phyloP scores from a whole-genome alignment of 1,140 invertebrate genomes.

The Macrostomum lignano region DNA sequence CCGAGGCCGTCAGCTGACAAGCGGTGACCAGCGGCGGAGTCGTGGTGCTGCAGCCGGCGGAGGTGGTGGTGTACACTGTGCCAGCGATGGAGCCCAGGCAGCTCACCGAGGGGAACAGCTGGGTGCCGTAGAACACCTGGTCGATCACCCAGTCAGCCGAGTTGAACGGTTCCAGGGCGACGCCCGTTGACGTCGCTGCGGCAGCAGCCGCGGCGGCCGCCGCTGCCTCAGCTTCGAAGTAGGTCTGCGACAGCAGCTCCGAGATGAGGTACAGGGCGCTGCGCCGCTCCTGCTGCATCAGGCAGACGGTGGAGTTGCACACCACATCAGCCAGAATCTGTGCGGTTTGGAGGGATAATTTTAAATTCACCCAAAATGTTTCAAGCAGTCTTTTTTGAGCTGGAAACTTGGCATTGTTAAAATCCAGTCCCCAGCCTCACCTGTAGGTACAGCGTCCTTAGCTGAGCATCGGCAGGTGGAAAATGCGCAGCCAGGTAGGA shows the following conservation, averaged over 20 bases:
- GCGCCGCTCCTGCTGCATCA: conserved; percentile 86
- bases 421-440: conserved; percentile 9
- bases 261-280: conserved; percentile 71
- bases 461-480: neutral
- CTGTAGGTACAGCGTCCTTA: neutral
- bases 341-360: neutral
- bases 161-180: too few relatives aligned
- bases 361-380: conserved; percentile 16
- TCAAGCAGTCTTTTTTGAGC: conserved; percentile 59
- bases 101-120: too few relatives aligned
- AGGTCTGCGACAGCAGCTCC: conserved; percentile 51
- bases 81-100: too few relatives aligned
- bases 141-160: too few relatives aligned
- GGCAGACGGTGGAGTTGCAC: conserved; percentile 77
- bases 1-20: too few relatives aligned
- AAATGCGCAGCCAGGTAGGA: conserved; percentile 46
- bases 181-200: too few relatives aligned
- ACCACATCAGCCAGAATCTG: conserved; percentile 36
- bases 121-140: too few relatives aligned
- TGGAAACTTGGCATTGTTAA: too few relatives aligned
- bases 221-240: conserved; percentile 12
- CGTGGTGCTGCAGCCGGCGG: too few relatives aligned
- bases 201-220: too few relatives aligned
- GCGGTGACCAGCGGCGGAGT: too few relatives aligned
- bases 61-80: too few relatives aligned